A percentile compares a stretch with the other conserved stretches of the same genome.
phyloP scores from a whole-genome alignment of 1,140 invertebrate genomes.

The Phortica variegata region DNA sequence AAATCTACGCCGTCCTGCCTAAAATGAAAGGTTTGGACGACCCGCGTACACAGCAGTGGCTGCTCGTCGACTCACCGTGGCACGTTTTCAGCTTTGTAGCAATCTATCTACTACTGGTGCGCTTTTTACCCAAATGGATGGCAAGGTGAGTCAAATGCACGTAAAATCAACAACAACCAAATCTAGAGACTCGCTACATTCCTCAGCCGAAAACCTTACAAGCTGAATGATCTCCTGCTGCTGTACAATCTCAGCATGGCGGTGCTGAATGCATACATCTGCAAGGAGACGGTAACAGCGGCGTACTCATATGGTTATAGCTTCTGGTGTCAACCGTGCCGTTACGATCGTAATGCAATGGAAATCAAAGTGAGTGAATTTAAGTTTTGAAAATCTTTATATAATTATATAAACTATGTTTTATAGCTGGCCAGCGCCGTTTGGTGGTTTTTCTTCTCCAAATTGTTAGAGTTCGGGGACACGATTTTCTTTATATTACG shows the following conservation, averaged over 20 bases:
- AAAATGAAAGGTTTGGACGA: conserved; percentile 64
- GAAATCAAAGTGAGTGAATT: conserved; percentile 63
- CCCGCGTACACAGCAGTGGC: conserved; percentile 81
- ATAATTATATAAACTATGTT: conserved; percentile 16
- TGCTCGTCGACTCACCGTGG: conserved; percentile 78
- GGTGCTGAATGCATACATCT: conserved; percentile 82
- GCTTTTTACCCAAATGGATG: conserved; percentile 81
- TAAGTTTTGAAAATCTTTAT: conserved; percentile 9
- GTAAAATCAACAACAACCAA: neutral
- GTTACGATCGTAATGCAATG: conserved; percentile 78
- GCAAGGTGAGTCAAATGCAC: conserved; percentile 59
- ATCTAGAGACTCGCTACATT: conserved; percentile 11
- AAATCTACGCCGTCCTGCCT: no score
- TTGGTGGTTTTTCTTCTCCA: conserved; percentile 97
- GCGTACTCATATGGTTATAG: conserved; percentile 80
- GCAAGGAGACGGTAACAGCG: conserved; percentile 71
- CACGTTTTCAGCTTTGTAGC: conserved; percentile 75
- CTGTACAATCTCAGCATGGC: conserved; percentile 87
- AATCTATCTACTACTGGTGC: conserved; percentile 79
- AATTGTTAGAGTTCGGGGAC: conserved; percentile 90
- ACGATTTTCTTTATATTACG: conserved; percentile 89
- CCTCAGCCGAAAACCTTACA: conserved; percentile 68
- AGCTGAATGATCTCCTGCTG: conserved; percentile 75
- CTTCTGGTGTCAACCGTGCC: conserved; percentile 86
- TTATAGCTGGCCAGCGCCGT: conserved; percentile 85